Evolutionary conservation across 2,797 vertebrate genomes (phyloP).

Genomic region (Molossus alvarezi): DNA sequence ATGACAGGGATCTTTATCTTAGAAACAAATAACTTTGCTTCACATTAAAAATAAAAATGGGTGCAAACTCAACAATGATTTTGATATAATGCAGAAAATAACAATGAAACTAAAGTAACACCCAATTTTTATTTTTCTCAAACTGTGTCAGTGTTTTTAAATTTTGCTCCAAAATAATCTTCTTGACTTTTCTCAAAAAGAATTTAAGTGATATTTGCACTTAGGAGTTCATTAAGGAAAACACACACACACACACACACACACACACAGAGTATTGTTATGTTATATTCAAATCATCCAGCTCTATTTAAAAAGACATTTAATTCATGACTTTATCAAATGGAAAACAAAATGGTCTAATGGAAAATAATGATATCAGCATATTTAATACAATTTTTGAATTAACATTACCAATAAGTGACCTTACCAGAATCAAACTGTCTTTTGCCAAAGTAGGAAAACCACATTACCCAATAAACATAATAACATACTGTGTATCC

Average conservation of each 20-base stretch:
- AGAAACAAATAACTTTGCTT: not conserved
- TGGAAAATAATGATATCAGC: not conserved
- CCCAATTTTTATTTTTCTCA: not conserved
- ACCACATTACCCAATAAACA: not conserved
- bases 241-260: not conserved
- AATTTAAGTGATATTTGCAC: not conserved
- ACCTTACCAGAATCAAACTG: slow-evolving; percentile 13
- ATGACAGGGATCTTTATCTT: not conserved
- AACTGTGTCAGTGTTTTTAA: not conserved
- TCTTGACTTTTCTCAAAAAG: not conserved
- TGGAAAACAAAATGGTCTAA: slow-evolving; percentile 2
- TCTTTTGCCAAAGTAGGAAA: not conserved
- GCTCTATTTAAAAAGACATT: not conserved
- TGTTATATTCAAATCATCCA: not conserved
- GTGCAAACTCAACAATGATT: not conserved
- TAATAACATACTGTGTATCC: not conserved
- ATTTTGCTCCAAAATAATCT: not conserved
- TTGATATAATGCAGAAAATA: not conserved
- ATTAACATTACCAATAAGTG: not conserved
- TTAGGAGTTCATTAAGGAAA: not conserved
- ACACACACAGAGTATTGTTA: not conserved
- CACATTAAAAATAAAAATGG: not conserved
- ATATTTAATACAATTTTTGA: not conserved
- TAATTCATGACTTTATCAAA: slow-evolving; percentile 44
- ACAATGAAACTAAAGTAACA: not conserved